Conservation (phyloP, 1,140 invertebrate genomes). For the Battus philenor region DNA sequence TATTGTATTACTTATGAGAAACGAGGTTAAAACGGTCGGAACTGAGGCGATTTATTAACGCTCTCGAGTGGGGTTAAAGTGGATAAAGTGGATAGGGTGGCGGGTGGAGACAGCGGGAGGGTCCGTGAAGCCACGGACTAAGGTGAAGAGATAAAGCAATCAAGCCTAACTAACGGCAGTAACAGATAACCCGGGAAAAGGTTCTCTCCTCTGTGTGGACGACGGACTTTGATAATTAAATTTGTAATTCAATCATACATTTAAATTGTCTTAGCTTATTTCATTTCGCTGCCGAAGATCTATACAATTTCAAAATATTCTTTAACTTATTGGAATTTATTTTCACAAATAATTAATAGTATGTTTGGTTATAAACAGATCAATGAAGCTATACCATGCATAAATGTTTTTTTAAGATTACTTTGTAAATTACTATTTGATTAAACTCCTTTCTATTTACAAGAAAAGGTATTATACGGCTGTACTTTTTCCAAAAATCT, state of each 20-base stretch:
- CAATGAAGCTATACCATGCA: too few relatives aligned
- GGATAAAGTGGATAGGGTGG: conserved; percentile 1
- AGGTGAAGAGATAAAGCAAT: conserved; percentile 16
- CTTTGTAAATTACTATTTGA: too few relatives aligned
- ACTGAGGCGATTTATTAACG: conserved; percentile 12
- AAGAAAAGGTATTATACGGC: too few relatives aligned
- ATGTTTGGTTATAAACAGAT: too few relatives aligned
- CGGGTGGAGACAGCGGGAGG: background rate
- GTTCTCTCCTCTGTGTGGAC: background rate
- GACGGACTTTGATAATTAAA: background rate
- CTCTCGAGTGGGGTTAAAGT: background rate
- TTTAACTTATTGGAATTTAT: too few relatives aligned
- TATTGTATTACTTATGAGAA: background rate
- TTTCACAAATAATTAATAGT: too few relatives aligned
- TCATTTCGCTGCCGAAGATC: too few relatives aligned
- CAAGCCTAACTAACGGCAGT: conserved; percentile 9
- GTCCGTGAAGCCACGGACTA: background rate
- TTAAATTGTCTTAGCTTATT: too few relatives aligned
- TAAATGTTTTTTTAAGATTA: too few relatives aligned
- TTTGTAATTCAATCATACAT: background rate
- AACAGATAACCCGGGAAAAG: conserved; percentile 3
- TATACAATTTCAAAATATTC: too few relatives aligned
- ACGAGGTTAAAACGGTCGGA: conserved; percentile 8
- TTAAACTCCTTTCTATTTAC: too few relatives aligned
- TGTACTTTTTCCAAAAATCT: too few relatives aligned